phyloP scores from a whole-genome alignment of 1,140 invertebrate species.

The Doryteuthis pealeii region DNA sequence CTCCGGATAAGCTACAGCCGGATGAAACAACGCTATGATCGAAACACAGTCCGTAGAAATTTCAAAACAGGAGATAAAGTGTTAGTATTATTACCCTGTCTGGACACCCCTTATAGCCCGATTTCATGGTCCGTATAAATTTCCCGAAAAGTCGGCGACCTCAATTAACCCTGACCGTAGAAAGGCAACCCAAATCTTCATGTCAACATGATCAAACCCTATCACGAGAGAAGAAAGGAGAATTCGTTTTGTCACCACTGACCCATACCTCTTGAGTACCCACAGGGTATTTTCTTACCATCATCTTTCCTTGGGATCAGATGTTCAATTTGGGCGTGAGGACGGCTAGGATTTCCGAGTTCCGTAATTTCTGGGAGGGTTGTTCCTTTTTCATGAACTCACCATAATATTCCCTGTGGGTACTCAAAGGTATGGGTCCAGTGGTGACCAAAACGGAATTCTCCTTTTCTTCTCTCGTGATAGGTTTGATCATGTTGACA shows the following conservation, averaged over 20 bases:
- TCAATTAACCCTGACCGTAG: background rate
- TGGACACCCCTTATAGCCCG: background rate
- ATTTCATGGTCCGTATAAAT: slow-evolving; percentile 3
- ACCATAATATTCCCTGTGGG: too few species aligned
- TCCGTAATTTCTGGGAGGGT: too few species aligned
- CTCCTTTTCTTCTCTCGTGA: too few species aligned
- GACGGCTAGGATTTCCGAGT: too few species aligned
- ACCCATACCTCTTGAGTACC: background rate
- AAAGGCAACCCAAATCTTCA: background rate
- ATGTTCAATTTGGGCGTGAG: too few species aligned
- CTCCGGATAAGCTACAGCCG: slow-evolving; percentile 17
- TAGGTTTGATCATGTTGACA: too few species aligned
- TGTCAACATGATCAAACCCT: too few species aligned
- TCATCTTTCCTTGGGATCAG: too few species aligned
- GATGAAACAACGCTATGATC: slow-evolving; percentile 33
- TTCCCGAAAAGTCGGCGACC: background rate
- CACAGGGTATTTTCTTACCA: background rate
- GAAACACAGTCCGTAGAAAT: slow-evolving; percentile 19
- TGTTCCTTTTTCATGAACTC: too few species aligned
- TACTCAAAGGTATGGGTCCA: too few species aligned
- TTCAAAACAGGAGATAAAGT: slow-evolving; percentile 31
- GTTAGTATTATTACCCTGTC: background rate
- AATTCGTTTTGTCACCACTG: background rate
- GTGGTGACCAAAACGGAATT: too few species aligned
- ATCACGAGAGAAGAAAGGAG: background rate